Evolutionary conservation across 2,797 vertebrate genomes (phyloP).

Genomic region (Peromyscus aztecus): DNA sequence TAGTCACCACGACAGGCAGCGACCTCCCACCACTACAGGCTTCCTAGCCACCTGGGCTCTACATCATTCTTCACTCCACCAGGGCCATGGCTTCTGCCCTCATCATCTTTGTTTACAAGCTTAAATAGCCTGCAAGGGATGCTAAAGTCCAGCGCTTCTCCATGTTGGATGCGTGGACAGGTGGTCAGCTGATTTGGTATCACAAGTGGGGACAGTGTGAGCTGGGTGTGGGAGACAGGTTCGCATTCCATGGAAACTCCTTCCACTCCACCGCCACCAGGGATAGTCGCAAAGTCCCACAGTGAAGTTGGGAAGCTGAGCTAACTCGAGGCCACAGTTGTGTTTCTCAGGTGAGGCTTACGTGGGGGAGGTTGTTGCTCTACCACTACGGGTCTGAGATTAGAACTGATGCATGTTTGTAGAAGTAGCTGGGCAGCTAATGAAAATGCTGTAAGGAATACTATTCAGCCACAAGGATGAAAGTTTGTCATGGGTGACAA

Average conservation of each 20-base stretch:
- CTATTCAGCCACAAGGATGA: not conserved
- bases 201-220: not conserved
- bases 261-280: not conserved
- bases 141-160: not conserved
- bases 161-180: not conserved
- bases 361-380: not conserved
- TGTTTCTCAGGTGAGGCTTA: not conserved
- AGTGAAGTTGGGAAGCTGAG: not conserved
- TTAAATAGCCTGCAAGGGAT: not conserved
- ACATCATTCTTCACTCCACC: too few species aligned
- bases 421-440: not conserved
- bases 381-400: too few species aligned
- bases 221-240: not conserved
- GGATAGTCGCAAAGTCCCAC: not conserved
- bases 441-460: not conserved
- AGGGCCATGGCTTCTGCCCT: not conserved
- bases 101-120: not conserved
- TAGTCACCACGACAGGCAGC: not conserved
- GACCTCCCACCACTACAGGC: too few species aligned
- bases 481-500: not conserved
- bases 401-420: not conserved
- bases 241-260: not conserved
- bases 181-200: not conserved
- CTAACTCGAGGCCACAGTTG: not conserved
- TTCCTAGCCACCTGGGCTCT: not conserved